Conservation (phyloP, 2,113 vertebrate genomes). For the Morone saxatilis region DNA sequence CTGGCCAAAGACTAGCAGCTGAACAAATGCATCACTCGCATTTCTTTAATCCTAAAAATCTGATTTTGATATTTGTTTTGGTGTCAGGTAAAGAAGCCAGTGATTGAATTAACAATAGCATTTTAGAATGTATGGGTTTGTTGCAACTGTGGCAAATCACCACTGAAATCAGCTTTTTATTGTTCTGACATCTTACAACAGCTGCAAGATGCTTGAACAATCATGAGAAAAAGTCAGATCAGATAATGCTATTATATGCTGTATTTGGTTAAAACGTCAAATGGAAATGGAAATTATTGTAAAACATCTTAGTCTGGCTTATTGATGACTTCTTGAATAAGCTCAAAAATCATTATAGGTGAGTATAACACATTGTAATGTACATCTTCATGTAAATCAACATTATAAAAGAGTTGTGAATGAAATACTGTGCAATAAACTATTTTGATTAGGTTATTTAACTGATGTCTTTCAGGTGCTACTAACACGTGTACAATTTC, state of each 20-base stretch:
- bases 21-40: neutral
- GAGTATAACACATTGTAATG: neutral
- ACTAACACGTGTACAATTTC: neutral
- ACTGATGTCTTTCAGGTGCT: slow-evolving; percentile 4
- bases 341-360: neutral
- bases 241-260: neutral
- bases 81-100: neutral
- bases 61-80: neutral
- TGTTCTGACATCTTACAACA: neutral
- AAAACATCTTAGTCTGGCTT: no score
- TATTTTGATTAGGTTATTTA: no score
- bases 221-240: neutral
- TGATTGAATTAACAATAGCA: neutral
- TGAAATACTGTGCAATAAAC: no score
- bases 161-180: neutral
- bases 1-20: slow-evolving; percentile 10
- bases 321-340: neutral
- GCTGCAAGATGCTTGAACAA: neutral
- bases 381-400: neutral
- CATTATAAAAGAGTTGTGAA: neutral
- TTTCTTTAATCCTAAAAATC: neutral
- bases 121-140: neutral
- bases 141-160: neutral
- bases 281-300: neutral
- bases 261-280: neutral